Evolutionary conservation across 2,797 vertebrate species (phyloP).

Genomic region (Sus cebifrons): DNA sequence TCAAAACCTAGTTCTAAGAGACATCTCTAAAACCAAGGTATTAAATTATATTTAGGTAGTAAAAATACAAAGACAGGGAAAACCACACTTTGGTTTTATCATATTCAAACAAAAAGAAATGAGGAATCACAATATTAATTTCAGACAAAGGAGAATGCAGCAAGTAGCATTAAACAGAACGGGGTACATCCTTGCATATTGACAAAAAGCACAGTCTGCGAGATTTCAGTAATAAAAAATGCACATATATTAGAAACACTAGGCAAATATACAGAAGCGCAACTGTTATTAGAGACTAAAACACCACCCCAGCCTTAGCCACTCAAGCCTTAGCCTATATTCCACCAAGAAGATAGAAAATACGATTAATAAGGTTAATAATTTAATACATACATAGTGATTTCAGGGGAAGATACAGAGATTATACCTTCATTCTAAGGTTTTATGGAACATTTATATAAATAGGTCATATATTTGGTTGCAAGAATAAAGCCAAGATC

Average conservation of each 20-base stretch:
- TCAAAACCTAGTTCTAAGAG: constrained; percentile 18
- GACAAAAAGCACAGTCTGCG: neutral
- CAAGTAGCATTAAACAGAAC: neutral
- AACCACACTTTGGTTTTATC: constrained; percentile 3
- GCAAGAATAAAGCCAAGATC: constrained; percentile 60
- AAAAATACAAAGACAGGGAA: constrained; percentile 10
- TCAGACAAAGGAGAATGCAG: constrained; percentile 7
- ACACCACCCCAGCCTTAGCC: neutral
- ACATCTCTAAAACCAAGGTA: neutral
- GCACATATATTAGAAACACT: neutral
- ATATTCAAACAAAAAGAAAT: neutral
- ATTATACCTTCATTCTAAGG: constrained; percentile 45
- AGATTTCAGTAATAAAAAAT: neutral
- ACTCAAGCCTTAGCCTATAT: neutral
- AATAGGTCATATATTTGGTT: constrained; percentile 1
- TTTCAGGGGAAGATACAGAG: neutral
- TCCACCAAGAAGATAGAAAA: neutral
- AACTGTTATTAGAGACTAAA: neutral
- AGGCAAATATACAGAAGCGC: constrained; percentile 4
- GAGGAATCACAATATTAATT: neutral
- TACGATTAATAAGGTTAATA: neutral
- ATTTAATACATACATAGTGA: neutral
- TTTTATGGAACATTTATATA: neutral
- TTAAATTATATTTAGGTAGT: constrained; percentile 45
- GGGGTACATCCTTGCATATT: neutral